Base-by-base conservation (phyloP, 2,888 invertebrate species). In the Psylliodes chrysocephalus region DNA sequence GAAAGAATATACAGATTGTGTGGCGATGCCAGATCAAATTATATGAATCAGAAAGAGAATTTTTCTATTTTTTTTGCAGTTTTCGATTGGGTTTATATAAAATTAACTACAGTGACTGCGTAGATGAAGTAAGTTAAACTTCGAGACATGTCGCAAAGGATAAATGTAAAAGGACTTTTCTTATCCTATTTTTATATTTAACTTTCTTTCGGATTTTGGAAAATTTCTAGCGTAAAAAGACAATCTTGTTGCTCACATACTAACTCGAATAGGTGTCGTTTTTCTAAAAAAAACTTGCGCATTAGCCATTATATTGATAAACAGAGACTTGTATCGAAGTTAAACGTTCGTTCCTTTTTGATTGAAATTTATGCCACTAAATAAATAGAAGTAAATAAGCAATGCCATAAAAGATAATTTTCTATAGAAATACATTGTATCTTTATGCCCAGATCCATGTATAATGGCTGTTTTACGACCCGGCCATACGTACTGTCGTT, bases 361-460 rank as follows among this genome's bases (percentile, higher is more conserved):
- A 70, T 70, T 70, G 68, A 70, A 70, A 70, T 70, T 70, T 70
- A 70, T 70, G 68, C 66, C 65, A 56, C 66, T 64, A 66, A 66
- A 70, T 70, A 70, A 70, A 70, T 68, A 66, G 63, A 65, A 69
- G 62, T 68, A 70, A 68, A 70, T 70, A 68, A 49, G 49, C 19
- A 59, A 66, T 68, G 68, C 64, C 70, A 66, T 75, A 74, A 75
- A 75, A 74, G 72, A 72, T 75, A 73, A 75, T 75, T 73, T 72
- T 70, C 75, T 73, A 74, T 75, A 74, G 71, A 76, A 75, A 74
- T 75, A 76, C 74, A 75, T 71, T 74, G 75, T 75, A 75, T 70
- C 72, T 75, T 75, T 73, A 75, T 71, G 74, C 69, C 70, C 72
- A 67, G 74, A 71, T 73, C 72, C 73, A 73, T 73, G 73, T 71